Conservation (phyloP, 2,113 vertebrate genomes). For the Pagrus major region DNA sequence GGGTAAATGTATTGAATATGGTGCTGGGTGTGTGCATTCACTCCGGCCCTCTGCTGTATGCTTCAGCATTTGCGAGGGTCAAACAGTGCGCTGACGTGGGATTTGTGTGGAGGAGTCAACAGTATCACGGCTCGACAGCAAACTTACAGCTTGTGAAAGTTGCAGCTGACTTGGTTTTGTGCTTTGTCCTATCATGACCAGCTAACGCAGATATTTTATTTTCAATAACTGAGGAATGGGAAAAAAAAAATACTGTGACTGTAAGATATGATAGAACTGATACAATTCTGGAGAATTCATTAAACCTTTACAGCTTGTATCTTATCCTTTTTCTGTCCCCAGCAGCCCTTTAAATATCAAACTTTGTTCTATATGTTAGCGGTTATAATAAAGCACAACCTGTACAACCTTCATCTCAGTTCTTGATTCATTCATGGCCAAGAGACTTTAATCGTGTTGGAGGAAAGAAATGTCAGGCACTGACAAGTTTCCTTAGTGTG, state of each 20-base stretch:
- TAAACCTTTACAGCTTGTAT: background rate
- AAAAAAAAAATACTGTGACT: background rate
- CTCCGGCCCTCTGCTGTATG: background rate
- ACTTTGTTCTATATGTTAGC: background rate
- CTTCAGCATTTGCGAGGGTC: constrained; percentile 31
- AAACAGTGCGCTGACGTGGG: constrained; percentile 16
- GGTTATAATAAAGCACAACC: background rate
- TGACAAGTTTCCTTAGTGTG: too few relatives aligned
- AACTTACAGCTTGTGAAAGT: constrained; percentile 16
- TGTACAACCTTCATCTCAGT: background rate
- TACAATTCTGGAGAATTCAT: background rate
- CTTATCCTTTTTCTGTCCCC: background rate
- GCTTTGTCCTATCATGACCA: background rate
- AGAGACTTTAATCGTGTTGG: too few relatives aligned
- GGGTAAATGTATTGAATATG: background rate
- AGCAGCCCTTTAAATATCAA: background rate
- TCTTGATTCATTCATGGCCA: background rate
- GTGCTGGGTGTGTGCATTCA: background rate
- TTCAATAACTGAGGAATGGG: background rate
- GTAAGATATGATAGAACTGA: too few relatives aligned
- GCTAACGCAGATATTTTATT: background rate
- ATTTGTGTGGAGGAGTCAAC: constrained; percentile 42
- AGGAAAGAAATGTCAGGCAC: background rate
- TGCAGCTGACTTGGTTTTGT: background rate
- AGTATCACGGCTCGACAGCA: constrained; percentile 3